Evolutionary conservation across 2,888 invertebrate genomes (phyloP), one percentile per base, ranked within the genome.

Genomic region (Aleiodes testaceus): DNA sequence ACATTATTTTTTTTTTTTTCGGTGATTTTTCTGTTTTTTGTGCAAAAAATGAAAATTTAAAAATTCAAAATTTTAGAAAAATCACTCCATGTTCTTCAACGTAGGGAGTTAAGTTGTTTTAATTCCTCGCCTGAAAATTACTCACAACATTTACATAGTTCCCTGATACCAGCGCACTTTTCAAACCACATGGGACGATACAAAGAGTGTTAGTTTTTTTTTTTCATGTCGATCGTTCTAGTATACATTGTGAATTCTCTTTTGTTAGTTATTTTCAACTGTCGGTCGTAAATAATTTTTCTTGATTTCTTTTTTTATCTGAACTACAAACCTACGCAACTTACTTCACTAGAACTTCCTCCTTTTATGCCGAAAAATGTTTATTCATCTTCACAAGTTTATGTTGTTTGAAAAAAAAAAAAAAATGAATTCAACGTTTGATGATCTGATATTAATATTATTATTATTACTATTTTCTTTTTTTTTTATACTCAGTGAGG

Each of bases 131-230:
- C 14, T 16, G 47, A 16, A 42, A 42, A 16, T 65, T 70, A 11
- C 11, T 59, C 36, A 61, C 55, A 61, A 66, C 59, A 42, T 66
- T 70, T 66, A 75, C 65, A 66, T 66, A 81, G 84, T 85, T 85
- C 85, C 85, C 85, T 84, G 85, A 84, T 85, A 85, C 81, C 85
- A 84, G 82, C 84, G 83, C 80, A 79, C 80, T 84, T 80, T 79
- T 74, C 67, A 36, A 36, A 36, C 7, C 36, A 82, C 78, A 81
- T 80, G 76, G 77, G 78, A 82, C 79, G 83, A 81, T 85, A 85
- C 84, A 85, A 85, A 85, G 81, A 85, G 83, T 83, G 82, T 84
- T 84, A 84, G 80, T 84, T 79, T 18, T 72, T 66, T 67, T 44
- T 67, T 67, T 42, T 68, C 44, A 45, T 52, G 18, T 66, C 44